Percentiles rank a stretch among this genome's conserved stretches.
Evolutionary conservation across 2,888 invertebrate species (phyloP).

Genomic region (Timandra comae): DNA sequence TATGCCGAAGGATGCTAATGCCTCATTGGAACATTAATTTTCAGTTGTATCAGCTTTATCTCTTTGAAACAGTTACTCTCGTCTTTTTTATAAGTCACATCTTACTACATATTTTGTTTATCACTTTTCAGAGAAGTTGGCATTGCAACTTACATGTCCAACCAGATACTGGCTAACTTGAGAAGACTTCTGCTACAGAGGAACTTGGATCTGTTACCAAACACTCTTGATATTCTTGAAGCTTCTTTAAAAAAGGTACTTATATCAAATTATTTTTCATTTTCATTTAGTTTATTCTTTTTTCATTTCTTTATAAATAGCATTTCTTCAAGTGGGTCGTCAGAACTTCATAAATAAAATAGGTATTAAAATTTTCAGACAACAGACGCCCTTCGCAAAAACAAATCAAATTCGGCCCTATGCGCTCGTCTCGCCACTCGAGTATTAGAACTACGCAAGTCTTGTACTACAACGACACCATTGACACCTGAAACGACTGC

Average conservation of each 20-base stretch:
- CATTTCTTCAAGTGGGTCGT: neutral
- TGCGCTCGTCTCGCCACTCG: constrained; percentile 50
- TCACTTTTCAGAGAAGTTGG: constrained; percentile 58
- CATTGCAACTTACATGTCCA: constrained; percentile 48
- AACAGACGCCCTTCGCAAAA: constrained; percentile 81
- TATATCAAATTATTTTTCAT: too few relatives aligned
- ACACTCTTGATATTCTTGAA: constrained; percentile 86
- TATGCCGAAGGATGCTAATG: too few relatives aligned
- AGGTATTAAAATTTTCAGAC: constrained; percentile 61
- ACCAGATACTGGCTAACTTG: constrained; percentile 57
- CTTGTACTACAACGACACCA: constrained; percentile 58
- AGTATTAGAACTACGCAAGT: constrained; percentile 56
- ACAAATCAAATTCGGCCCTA: constrained; percentile 70
- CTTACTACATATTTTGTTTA: too few relatives aligned
- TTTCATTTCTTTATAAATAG: neutral
- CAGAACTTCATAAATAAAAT: neutral
- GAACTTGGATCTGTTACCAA: constrained; percentile 83
- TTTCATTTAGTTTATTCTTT: neutral
- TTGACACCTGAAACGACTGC: constrained; percentile 64
- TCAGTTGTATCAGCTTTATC: too few relatives aligned
- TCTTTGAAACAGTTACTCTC: too few relatives aligned
- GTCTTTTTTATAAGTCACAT: too few relatives aligned
- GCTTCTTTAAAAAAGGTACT: constrained; percentile 77
- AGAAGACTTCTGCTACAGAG: constrained; percentile 82
- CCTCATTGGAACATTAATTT: too few relatives aligned